Evolutionary conservation across 1,140 invertebrate genomes (phyloP).

Genomic region (Neotoxoptera formosana): DNA sequence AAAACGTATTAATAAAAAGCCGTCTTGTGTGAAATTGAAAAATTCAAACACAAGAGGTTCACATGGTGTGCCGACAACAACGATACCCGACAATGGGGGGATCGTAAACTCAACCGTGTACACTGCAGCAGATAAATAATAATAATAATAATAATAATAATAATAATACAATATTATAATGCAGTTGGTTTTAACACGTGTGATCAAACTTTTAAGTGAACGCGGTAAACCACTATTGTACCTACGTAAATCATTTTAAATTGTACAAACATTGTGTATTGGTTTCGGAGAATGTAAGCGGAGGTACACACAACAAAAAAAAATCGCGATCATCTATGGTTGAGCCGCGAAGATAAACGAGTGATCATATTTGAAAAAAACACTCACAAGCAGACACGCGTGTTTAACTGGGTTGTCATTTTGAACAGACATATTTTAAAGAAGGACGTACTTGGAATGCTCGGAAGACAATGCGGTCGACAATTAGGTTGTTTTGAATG

Average conservation of each 20-base stretch:
- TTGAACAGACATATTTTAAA: background rate
- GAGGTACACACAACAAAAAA: background rate
- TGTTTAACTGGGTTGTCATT: slow-evolving; percentile 17
- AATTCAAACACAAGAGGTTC: background rate
- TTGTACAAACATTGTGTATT: background rate
- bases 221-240: background rate
- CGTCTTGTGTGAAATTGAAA: slow-evolving; percentile 49
- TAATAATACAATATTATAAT: background rate
- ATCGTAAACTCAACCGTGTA: background rate
- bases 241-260: background rate
- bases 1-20: slow-evolving; percentile 13
- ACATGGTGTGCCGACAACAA: slow-evolving; percentile 4
- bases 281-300: background rate
- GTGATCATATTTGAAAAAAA: background rate
- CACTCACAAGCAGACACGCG: background rate
- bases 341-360: background rate
- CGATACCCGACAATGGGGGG: background rate
- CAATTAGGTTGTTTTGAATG: slow-evolving; percentile 24
- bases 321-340: background rate
- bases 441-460: background rate
- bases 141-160: too few species aligned
- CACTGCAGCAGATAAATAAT: background rate
- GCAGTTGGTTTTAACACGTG: background rate
- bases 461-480: background rate
- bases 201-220: slow-evolving; percentile 10